Base-by-base conservation (phyloP, 2,888 invertebrate genomes). In the Epistrophella euchroma region DNA sequence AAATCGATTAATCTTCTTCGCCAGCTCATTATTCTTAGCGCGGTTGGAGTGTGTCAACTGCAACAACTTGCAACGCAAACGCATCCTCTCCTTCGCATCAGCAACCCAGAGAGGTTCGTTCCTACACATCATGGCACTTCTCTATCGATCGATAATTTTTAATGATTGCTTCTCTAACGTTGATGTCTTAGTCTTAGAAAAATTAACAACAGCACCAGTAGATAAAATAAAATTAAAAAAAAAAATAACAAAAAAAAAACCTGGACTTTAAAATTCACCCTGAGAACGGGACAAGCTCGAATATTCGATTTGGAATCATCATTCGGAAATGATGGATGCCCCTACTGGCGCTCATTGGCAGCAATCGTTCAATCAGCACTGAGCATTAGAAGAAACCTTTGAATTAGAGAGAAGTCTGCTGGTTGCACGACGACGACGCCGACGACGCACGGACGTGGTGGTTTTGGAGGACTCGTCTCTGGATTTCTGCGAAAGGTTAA, bases 1-100 rank as follows among this genome's bases (percentile, higher is more conserved):
- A 77, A 86, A 82, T 74, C 86, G 82, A 86, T 86, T 86, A 86
- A 86, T 86, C 86, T 86, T 86, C 82, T 66, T 86, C 82, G 77
- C 66, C 77, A 82, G 86, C 77, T 86, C 86, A 86, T 86, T 86
- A 86, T 86, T 86, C 86, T 86, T 82, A 55, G 77, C 86, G 74
- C 70, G 78, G 77, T 73, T 86, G 86, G 81, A 86, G 86, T 86
- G 82, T 86, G 86, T 86, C 86, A 86, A 86, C 86, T 81, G 50
- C 86, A 78, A 71, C 82, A 82, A 82, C 74, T 64, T 81, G 80
- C 76, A 85, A 81, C 62, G 73, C 77, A 81, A 86, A 86, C 77
- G 81, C 77, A 81, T 81, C 72, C 73, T 81, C 73, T 80, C 25
- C 70, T 73, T 56, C 68, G 37, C 17, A 19, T 19, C 40, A 43